A percentile compares a stretch with the other conserved stretches of the same genome.
phyloP scores from a whole-genome alignment of 1,140 invertebrate genomes.

The Eufriesea mexicana region DNA sequence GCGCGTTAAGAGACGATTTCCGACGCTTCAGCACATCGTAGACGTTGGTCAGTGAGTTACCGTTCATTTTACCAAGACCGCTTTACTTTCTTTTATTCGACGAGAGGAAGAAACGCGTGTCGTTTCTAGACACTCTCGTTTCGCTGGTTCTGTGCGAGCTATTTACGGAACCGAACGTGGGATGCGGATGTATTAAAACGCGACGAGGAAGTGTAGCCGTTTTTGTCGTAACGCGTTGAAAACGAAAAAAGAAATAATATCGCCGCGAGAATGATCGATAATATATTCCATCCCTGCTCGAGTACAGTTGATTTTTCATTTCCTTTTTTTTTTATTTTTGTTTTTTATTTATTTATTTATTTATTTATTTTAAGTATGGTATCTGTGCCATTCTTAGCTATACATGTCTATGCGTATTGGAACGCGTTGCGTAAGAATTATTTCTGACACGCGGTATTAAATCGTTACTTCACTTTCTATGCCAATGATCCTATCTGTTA shows the following conservation, averaged over 20 bases:
- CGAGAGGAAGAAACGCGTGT: not conserved
- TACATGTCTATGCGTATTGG: too few species aligned
- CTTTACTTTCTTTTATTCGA: conserved; percentile 6
- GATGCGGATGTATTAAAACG: not conserved
- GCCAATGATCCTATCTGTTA: not conserved
- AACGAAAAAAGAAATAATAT: not conserved
- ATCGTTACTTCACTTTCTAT: conserved; percentile 3
- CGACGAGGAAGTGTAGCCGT: not conserved
- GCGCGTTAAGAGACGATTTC: conserved; percentile 94
- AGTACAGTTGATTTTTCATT: too few species aligned
- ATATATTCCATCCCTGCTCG: not conserved
- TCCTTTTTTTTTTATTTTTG: not conserved
- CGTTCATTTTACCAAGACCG: conserved; percentile 37
- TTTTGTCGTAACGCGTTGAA: not conserved
- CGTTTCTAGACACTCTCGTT: not conserved
- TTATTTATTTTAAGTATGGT: too few species aligned
- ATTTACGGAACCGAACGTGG: not conserved
- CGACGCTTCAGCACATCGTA: conserved; percentile 94
- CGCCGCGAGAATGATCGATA: not conserved
- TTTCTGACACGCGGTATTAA: not conserved
- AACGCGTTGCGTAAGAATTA: not conserved
- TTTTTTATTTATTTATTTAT: not conserved
- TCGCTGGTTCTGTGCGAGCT: not conserved
- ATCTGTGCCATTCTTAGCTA: too few species aligned
- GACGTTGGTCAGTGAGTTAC: conserved; percentile 89